Conservation (phyloP, 2,113 vertebrate genomes). For the Hirundichthys speculiger region DNA sequence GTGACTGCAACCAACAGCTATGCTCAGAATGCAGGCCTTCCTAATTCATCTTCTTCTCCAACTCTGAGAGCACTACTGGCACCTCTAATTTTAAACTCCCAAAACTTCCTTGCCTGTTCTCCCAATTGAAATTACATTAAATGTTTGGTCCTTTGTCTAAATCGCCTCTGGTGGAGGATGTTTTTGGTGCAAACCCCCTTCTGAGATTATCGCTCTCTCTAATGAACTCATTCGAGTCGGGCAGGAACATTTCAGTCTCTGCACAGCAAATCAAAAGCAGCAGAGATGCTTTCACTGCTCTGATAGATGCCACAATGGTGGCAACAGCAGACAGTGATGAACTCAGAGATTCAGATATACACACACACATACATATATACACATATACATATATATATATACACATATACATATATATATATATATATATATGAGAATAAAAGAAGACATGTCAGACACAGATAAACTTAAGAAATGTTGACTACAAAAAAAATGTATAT, state of each 20-base stretch:
- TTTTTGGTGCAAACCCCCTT: slow-evolving; percentile 51
- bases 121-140: slow-evolving; percentile 46
- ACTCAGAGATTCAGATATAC: slow-evolving; percentile 4
- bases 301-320: slow-evolving; percentile 49
- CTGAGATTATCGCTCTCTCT: slow-evolving; percentile 64
- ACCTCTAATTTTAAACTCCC: slow-evolving; percentile 34
- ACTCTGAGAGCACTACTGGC: slow-evolving; percentile 42
- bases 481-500: too few species aligned
- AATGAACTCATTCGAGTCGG: slow-evolving; percentile 68
- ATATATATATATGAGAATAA: too few species aligned
- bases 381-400: too few species aligned
- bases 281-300: slow-evolving; percentile 33
- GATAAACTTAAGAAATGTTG: not conserved
- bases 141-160: slow-evolving; percentile 46
- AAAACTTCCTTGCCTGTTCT: slow-evolving; percentile 9
- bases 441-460: not conserved
- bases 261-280: slow-evolving; percentile 51
- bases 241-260: slow-evolving; percentile 45
- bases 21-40: slow-evolving; percentile 39
- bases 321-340: slow-evolving; percentile 39
- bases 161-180: slow-evolving; percentile 31
- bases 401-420: too few species aligned
- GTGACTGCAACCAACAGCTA: slow-evolving; percentile 53
- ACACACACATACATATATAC: too few species aligned
- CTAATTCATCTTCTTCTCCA: slow-evolving; percentile 42